Conservation (phyloP, 2,797 vertebrate species). For the Pangasius krempfi region DNA sequence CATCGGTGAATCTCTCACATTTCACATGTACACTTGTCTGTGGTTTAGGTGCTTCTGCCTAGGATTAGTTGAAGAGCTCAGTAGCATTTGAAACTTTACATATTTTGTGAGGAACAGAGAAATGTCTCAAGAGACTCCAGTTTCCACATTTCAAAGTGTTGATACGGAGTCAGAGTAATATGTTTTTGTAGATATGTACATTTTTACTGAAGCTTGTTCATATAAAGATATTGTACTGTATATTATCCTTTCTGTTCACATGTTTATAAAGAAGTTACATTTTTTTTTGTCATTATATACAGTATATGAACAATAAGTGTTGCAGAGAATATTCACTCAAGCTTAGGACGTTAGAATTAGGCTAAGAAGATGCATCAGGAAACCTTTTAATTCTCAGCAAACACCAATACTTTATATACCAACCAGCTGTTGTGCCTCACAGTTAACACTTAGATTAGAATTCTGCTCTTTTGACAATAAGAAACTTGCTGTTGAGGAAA, state of each 20-base stretch:
- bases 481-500: conserved; percentile 52
- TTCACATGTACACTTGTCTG: not conserved
- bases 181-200: conserved; percentile 50
- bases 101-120: conserved; percentile 4
- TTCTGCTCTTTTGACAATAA: conserved; percentile 54
- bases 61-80: not conserved
- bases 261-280: conserved; percentile 13
- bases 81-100: conserved; percentile 37
- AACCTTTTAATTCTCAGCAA: not conserved
- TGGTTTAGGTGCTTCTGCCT: conserved; percentile 8
- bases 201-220: conserved; percentile 30
- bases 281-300: conserved; percentile 7
- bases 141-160: conserved; percentile 17
- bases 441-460: conserved; percentile 12
- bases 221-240: conserved; percentile 20
- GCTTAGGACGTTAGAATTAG: not conserved
- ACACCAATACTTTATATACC: conserved; percentile 16
- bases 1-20: not conserved
- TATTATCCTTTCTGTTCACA: conserved; percentile 10
- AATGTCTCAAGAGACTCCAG: not conserved
- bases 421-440: conserved; percentile 54
- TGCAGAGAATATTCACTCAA: conserved; percentile 15
- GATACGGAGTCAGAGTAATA: not conserved
- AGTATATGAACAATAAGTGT: conserved; percentile 3
- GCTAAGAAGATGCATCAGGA: not conserved